Percentiles rank a stretch among this genome's conserved stretches.
phyloP scores from a whole-genome alignment of 2,797 vertebrate species.

The Anabas testudineus region DNA sequence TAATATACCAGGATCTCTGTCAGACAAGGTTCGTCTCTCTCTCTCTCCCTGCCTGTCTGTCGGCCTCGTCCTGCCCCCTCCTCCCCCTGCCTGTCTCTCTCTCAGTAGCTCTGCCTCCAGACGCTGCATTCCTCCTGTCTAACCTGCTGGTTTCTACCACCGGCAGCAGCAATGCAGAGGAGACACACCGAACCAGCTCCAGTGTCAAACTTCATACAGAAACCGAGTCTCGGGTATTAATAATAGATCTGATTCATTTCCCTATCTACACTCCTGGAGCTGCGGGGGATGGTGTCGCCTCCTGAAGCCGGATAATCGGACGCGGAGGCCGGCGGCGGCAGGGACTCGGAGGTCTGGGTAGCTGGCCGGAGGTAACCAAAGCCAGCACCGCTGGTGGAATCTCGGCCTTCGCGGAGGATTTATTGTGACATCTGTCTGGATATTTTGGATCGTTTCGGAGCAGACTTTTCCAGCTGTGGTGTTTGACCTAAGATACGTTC shows the following conservation, averaged over 20 bases:
- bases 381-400: background rate
- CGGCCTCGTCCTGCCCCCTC: background rate
- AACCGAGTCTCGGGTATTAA: background rate
- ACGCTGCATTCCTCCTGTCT: constrained; percentile 5
- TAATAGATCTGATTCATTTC: rapidly evolving
- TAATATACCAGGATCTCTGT: too few relatives aligned
- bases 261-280: constrained; percentile 3
- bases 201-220: background rate
- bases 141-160: constrained; percentile 1
- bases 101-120: background rate
- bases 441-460: background rate
- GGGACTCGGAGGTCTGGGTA: constrained; percentile 17
- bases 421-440: constrained; percentile 1
- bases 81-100: background rate
- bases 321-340: constrained; percentile 48
- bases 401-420: constrained; percentile 11
- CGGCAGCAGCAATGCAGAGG: constrained; percentile 34
- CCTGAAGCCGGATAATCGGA: constrained; percentile 43
- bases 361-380: background rate
- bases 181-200: constrained; percentile 1
- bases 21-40: too few relatives aligned
- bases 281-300: constrained; percentile 46
- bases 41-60: too few relatives aligned
- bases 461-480: background rate
- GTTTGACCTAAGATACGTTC: background rate